Base-by-base conservation (phyloP, 2,113 vertebrate species). In the Ahaetulla prasina region DNA sequence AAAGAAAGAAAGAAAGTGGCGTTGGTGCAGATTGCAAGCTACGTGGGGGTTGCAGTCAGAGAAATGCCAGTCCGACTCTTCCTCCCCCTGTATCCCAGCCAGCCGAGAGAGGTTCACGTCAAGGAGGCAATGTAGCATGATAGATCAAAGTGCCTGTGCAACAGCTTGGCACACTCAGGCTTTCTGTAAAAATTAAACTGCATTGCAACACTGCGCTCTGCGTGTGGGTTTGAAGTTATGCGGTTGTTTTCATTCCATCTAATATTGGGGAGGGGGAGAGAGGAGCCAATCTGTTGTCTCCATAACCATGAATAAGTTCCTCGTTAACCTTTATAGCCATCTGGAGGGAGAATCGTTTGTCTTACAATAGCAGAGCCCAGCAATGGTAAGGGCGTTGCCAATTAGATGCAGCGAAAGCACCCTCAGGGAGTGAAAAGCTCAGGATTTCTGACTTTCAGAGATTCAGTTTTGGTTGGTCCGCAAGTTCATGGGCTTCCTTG, bases 281-380 rank as follows among this genome's bases (percentile, higher is more conserved):
- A 0, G 88, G 53, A 95, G 80, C 94, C 95, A 96, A 96, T 95
- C 94, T 96, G 95, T 96, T 96, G 96, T 95, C 93, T 96, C 25
- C 90, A 93, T 87, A 95, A 94, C 94, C 94, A 92, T 9, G 55
- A 97, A 96, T 95, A 94, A 97, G 96, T 96, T 96, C 93, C 94
- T 95, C 87, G 94, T 95, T 97, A 96, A 97, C 96, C 96, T 97
- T 97, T 96, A 90, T 74, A 96, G 94, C 96, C 96, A 97, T 97
- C 96, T 97, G 96, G 95, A 96, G 92, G 90, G 93, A 94, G 93
- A 96, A 93, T 84, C 80, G 85, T 93, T 96, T 94, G 92, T 94
- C 0, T 3, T 94, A 68, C 84, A 91, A 18, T 60, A 92, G 92
- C 54, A 0, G 92, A 80, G 88, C 5, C 2, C 0, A 63, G 87